Conservation (phyloP, 2,888 invertebrate species). For the Pantelozetes paolii region DNA sequence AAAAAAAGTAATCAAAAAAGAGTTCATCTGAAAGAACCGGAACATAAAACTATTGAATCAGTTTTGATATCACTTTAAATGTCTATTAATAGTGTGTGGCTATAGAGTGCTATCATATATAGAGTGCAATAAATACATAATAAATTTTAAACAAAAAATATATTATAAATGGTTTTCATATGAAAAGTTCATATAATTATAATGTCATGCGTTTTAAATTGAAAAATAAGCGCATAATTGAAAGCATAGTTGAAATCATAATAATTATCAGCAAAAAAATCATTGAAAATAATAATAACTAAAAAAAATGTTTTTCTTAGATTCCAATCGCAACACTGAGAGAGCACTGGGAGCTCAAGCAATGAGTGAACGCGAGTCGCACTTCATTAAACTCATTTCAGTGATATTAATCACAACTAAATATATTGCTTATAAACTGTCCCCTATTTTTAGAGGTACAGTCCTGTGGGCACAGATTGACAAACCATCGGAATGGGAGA, state of each 20-base stretch:
- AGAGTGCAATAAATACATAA: background rate
- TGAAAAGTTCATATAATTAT: conserved; percentile 11
- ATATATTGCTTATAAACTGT: conserved; percentile 12
- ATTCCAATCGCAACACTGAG: conserved; percentile 9
- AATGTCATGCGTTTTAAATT: conserved; percentile 14
- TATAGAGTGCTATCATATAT: background rate
- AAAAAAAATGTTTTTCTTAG: background rate
- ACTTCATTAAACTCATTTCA: conserved; percentile 34
- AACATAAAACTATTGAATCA: too few relatives aligned
- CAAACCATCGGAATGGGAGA: background rate
- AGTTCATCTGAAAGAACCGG: too few relatives aligned
- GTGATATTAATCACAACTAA: conserved; percentile 32
- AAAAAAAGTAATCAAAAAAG: too few relatives aligned
- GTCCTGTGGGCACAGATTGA: conserved; percentile 27
- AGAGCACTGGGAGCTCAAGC: background rate
- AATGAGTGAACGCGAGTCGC: conserved; percentile 27
- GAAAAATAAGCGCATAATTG: conserved; percentile 32
- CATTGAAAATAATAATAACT: background rate
- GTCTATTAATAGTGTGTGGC: too few relatives aligned
- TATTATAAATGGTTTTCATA: conserved; percentile 13
- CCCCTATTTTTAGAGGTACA: conserved; percentile 6
- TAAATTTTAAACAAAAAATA: background rate
- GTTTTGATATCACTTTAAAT: too few relatives aligned
- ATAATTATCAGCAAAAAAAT: conserved; percentile 23
- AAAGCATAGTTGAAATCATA: conserved; percentile 8